Conservation (phyloP, 1,140 invertebrate species). For the Colletes latitarsis region DNA sequence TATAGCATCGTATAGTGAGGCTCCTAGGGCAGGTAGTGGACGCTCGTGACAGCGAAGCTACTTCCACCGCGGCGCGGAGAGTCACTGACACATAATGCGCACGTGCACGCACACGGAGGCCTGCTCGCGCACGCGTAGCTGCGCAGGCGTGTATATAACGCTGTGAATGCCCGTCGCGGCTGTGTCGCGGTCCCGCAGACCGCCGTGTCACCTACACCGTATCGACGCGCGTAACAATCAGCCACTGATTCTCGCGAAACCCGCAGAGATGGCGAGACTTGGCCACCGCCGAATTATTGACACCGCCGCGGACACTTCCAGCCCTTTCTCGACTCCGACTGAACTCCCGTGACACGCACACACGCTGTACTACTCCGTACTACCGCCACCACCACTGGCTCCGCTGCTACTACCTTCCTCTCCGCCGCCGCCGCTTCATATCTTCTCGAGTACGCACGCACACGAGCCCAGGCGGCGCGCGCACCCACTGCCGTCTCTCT, state of each 20-base stretch:
- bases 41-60: slow-evolving; percentile 58
- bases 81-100: slow-evolving; percentile 51
- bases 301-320: too few relatives aligned
- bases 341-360: too few relatives aligned
- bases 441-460: slow-evolving; percentile 42
- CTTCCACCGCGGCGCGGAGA: slow-evolving; percentile 45
- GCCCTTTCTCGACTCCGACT: too few relatives aligned
- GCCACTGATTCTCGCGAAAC: too few relatives aligned
- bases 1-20: slow-evolving; percentile 57
- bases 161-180: slow-evolving; percentile 38
- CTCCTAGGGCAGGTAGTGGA: slow-evolving; percentile 60
- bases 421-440: slow-evolving; percentile 49
- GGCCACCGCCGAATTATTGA: too few relatives aligned
- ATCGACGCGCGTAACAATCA: too few relatives aligned
- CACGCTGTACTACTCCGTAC: neutral
- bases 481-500: slow-evolving; percentile 32
- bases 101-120: too few relatives aligned
- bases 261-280: too few relatives aligned
- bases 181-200: slow-evolving; percentile 42
- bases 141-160: too few relatives aligned
- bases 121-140: too few relatives aligned
- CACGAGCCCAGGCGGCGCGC: slow-evolving; percentile 43
- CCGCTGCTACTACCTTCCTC: slow-evolving; percentile 33
- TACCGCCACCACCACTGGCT: neutral
- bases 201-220: slow-evolving; percentile 42